phyloP scores from a whole-genome alignment of 2,888 invertebrate genomes.

The Timandra comae region DNA sequence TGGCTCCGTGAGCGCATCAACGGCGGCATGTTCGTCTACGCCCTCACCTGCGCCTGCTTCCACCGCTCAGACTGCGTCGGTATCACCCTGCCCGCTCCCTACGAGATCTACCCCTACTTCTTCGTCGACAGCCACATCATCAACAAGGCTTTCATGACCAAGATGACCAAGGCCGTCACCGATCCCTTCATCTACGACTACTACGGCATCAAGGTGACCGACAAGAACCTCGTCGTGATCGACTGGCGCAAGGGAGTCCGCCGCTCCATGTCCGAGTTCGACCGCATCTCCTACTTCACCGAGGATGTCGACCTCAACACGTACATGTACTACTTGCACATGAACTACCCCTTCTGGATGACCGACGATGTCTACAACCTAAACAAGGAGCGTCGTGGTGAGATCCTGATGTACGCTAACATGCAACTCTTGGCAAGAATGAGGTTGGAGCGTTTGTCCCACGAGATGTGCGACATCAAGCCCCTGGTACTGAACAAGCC shows the following conservation, averaged over 20 bases:
- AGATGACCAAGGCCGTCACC: constrained; percentile 76
- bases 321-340: constrained; percentile 81
- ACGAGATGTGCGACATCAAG: constrained; percentile 67
- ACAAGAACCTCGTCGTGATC: constrained; percentile 78
- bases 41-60: constrained; percentile 80
- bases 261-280: constrained; percentile 75
- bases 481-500: constrained; percentile 61
- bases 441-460: constrained; percentile 66
- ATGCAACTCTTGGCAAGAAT: constrained; percentile 80
- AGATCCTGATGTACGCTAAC: constrained; percentile 77
- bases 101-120: constrained; percentile 86
- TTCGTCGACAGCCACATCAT: constrained; percentile 85
- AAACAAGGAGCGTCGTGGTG: constrained; percentile 72
- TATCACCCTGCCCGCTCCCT: constrained; percentile 82
- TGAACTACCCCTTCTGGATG: constrained; percentile 84
- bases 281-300: constrained; percentile 81
- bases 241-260: constrained; percentile 82
- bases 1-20: constrained; percentile 84
- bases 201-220: constrained; percentile 67
- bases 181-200: constrained; percentile 72
- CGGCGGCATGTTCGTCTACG: constrained; percentile 84
- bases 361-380: constrained; percentile 69
- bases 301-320: constrained; percentile 87
- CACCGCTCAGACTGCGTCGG: constrained; percentile 81
- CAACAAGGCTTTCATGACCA: constrained; percentile 80